Evolutionary conservation across 2,888 invertebrate genomes (phyloP).

Genomic region (Harpalus rubripes): DNA sequence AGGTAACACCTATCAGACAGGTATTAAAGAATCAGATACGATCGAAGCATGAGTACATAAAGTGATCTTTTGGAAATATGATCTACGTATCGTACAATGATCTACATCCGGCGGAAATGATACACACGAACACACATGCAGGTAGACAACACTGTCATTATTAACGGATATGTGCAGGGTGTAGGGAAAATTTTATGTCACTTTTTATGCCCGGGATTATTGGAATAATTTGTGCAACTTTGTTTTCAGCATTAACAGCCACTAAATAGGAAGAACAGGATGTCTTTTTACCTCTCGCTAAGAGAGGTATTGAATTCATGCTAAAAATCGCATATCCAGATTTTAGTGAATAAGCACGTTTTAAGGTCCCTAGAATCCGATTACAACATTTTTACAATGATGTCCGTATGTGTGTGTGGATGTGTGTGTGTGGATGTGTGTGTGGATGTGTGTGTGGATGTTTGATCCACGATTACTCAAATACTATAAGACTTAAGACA

Average conservation of each 20-base stretch:
- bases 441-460: too few relatives aligned
- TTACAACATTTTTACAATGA: too few relatives aligned
- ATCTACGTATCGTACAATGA: constrained; percentile 74
- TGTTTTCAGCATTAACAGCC: background rate
- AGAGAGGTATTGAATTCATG: too few relatives aligned
- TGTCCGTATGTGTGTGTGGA: too few relatives aligned
- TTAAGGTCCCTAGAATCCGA: too few relatives aligned
- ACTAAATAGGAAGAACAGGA: too few relatives aligned
- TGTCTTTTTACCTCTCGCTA: background rate
- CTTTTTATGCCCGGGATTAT: constrained; percentile 45
- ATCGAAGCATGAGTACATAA: constrained; percentile 51
- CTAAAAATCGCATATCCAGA: too few relatives aligned
- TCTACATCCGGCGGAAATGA: constrained; percentile 75
- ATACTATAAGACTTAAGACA: too few relatives aligned
- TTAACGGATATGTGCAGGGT: constrained; percentile 72
- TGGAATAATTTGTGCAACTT: constrained; percentile 7
- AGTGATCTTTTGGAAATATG: constrained; percentile 65
- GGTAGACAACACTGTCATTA: constrained; percentile 73
- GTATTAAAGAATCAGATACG: constrained; percentile 37
- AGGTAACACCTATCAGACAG: constrained; percentile 12
- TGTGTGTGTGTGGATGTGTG: too few relatives aligned
- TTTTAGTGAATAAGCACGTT: too few relatives aligned
- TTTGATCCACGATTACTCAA: too few relatives aligned
- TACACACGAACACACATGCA: constrained; percentile 69
- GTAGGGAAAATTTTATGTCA: constrained; percentile 50